Conservation (phyloP, 2,888 invertebrate species). For the Phasia obesa region DNA sequence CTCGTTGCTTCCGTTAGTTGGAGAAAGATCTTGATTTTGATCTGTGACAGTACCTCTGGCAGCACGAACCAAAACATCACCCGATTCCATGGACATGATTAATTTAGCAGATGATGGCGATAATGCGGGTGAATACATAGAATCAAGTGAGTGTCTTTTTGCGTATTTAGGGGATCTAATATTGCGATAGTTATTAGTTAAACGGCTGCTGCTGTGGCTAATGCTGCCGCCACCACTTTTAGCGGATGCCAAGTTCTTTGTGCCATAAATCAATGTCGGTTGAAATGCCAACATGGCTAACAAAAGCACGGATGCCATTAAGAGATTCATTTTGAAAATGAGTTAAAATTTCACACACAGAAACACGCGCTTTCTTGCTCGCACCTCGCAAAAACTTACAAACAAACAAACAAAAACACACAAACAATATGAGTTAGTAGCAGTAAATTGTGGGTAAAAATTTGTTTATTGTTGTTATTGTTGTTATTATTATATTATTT, state of each 20-base stretch:
- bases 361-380: conserved; percentile 2
- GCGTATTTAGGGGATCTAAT: conserved; percentile 63
- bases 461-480: conserved; percentile 17
- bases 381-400: conserved; percentile 32
- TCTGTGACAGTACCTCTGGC: conserved; percentile 74
- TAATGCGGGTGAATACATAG: conserved; percentile 64
- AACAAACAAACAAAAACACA: conserved; percentile 53
- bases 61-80: conserved; percentile 75
- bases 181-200: conserved; percentile 48
- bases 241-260: conserved; percentile 73
- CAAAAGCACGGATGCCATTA: conserved; percentile 75
- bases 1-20: conserved; percentile 58
- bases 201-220: conserved; percentile 33
- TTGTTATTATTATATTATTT: conserved; percentile 30
- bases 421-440: conserved; percentile 36
- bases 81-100: conserved; percentile 71
- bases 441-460: conserved; percentile 63
- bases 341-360: conserved; percentile 58
- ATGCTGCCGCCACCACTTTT: conserved; percentile 39
- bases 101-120: conserved; percentile 70
- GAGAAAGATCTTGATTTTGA: conserved; percentile 51
- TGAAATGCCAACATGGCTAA: conserved; percentile 76
- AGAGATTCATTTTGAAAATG: conserved; percentile 76
- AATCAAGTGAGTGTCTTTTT: conserved; percentile 68
- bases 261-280: conserved; percentile 77